phyloP scores from a whole-genome alignment of 1,140 invertebrate species.

The Zophobas atratus region DNA sequence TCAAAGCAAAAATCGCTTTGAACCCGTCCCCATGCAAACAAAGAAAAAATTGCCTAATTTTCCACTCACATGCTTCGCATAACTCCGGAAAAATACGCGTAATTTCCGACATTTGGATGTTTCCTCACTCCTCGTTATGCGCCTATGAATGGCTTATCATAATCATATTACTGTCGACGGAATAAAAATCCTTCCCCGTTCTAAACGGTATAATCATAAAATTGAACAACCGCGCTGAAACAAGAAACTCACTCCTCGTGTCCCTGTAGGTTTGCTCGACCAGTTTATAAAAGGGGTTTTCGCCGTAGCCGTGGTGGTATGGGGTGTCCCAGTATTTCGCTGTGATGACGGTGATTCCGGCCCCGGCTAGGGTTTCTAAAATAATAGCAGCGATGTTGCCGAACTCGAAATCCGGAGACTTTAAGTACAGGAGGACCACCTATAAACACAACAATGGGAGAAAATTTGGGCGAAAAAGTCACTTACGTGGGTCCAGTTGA shows the following conservation, averaged over 20 bases:
- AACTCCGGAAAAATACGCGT: not conserved
- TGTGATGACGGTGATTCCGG: constrained; percentile 79
- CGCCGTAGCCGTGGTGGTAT: constrained; percentile 82
- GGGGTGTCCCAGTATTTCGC: constrained; percentile 81
- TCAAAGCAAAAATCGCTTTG: not conserved
- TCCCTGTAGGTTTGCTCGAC: constrained; percentile 83
- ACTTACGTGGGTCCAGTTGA: constrained; percentile 88
- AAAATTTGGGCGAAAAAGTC: not conserved
- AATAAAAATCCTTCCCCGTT: not conserved
- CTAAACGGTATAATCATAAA: constrained; percentile 5
- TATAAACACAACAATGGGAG: constrained; percentile 62
- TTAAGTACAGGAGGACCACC: constrained; percentile 84
- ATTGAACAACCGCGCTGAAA: constrained; percentile 16
- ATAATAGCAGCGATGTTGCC: constrained; percentile 82
- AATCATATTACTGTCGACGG: not conserved
- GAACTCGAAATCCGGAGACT: constrained; percentile 78
- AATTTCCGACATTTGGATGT: not conserved
- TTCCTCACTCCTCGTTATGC: not conserved
- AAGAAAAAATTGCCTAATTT: not conserved
- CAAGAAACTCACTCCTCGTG: constrained; percentile 81
- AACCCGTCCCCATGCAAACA: not conserved
- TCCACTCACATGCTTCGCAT: not conserved
- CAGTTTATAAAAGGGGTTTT: constrained; percentile 87
- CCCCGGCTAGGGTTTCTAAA: constrained; percentile 75
- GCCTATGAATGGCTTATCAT: not conserved